A percentile compares a stretch with the other conserved stretches of the same genome.
Evolutionary conservation across 1,140 invertebrate species (phyloP).

Genomic region (Phthorimaea operculella): DNA sequence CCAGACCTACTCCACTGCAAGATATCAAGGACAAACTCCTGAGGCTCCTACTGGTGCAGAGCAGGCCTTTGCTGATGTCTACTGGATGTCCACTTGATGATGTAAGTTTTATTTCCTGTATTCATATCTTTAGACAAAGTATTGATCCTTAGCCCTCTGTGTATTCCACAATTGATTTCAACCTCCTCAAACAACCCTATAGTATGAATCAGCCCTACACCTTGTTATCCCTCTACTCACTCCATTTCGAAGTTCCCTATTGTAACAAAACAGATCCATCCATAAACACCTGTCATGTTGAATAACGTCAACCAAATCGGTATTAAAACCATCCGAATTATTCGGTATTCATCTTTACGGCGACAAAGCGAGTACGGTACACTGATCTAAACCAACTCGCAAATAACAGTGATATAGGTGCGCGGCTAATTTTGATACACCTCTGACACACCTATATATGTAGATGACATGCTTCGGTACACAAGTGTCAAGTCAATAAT

Average conservation of each 20-base stretch:
- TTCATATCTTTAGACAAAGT: background rate
- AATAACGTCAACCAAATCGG: constrained; percentile 36
- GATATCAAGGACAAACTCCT: constrained; percentile 95
- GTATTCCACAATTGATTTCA: too few relatives aligned
- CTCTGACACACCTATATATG: background rate
- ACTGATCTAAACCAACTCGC: constrained; percentile 45
- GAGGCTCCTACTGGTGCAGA: constrained; percentile 87
- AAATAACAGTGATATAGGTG: constrained; percentile 25
- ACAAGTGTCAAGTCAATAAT: too few relatives aligned
- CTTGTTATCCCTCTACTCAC: too few relatives aligned
- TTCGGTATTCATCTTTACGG: constrained; percentile 14
- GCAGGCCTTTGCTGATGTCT: constrained; percentile 84
- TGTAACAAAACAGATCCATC: background rate
- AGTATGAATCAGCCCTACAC: too few relatives aligned
- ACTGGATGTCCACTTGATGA: constrained; percentile 94
- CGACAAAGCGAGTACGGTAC: constrained; percentile 47
- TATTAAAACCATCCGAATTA: constrained; percentile 42
- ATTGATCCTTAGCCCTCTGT: too few relatives aligned
- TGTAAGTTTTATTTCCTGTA: constrained; percentile 72
- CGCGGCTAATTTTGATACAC: constrained; percentile 10
- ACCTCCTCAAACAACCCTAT: too few relatives aligned
- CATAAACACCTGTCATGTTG: constrained; percentile 45
- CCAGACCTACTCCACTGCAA: constrained; percentile 78
- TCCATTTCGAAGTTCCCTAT: background rate
- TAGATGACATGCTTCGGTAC: too few relatives aligned